Conservation (phyloP, 2,888 invertebrate species). For the Geophilus truncorum region DNA sequence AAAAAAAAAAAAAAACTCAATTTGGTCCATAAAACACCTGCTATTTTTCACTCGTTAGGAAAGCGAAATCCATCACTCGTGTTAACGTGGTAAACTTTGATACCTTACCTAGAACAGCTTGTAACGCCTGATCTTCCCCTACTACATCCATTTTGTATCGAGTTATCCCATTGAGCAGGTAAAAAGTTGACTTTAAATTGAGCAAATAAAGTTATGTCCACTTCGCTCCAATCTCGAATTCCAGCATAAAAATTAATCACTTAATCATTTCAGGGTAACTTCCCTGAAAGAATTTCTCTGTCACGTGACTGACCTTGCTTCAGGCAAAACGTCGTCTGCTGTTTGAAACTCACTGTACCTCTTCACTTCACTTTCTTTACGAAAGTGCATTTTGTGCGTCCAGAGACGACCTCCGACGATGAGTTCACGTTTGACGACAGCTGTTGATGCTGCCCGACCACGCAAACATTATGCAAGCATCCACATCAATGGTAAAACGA, state of each 20-base stretch:
- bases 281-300: background rate
- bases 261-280: background rate
- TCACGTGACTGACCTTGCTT: slow-evolving; percentile 5
- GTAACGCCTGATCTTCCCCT: slow-evolving; percentile 38
- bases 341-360: background rate
- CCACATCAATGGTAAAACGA: background rate
- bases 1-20: too few species aligned
- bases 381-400: too few species aligned
- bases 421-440: too few species aligned
- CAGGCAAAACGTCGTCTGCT: background rate
- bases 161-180: background rate
- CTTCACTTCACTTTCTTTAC: too few species aligned
- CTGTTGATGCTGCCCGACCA: too few species aligned
- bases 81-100: too few species aligned
- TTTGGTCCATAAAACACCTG: background rate
- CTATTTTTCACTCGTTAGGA: too few species aligned
- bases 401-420: too few species aligned
- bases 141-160: slow-evolving; percentile 36
- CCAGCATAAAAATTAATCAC: background rate
- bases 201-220: background rate
- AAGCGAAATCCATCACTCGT: too few species aligned
- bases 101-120: slow-evolving; percentile 39
- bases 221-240: background rate
- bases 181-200: background rate
- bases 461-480: too few species aligned